Conservation (phyloP, 2,113 vertebrate species). For the Zosterops japonicus region DNA sequence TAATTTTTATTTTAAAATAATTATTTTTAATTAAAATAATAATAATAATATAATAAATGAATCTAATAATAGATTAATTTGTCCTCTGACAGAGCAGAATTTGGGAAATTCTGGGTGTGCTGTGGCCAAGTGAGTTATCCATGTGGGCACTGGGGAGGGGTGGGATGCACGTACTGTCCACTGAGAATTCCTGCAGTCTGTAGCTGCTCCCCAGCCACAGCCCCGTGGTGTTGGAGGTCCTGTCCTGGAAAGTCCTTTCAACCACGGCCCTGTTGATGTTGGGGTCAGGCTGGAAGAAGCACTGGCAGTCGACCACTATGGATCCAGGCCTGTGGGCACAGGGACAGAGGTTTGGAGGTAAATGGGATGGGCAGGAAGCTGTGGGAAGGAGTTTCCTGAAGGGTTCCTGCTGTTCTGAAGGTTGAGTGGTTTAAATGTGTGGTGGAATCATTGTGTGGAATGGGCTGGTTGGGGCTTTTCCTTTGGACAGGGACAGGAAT, state of each 20-base stretch:
- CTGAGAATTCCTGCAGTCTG: constrained; percentile 39
- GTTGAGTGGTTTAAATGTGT: background rate
- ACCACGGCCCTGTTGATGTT: constrained; percentile 3
- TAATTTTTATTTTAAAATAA: too few species aligned
- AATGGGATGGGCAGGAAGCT: background rate
- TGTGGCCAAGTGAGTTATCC: background rate
- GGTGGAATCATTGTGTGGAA: background rate
- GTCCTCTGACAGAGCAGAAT: background rate
- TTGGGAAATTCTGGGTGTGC: background rate
- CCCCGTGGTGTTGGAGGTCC: constrained; percentile 24
- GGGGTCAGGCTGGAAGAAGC: constrained; percentile 60
- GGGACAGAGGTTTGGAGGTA: background rate
- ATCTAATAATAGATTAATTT: too few species aligned
- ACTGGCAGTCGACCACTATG: constrained; percentile 58
- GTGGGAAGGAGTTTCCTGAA: background rate
- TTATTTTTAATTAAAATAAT: too few species aligned
- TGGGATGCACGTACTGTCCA: constrained; percentile 46
- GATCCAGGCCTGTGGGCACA: constrained; percentile 64
- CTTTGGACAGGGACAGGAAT: background rate
- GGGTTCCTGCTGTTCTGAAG: background rate
- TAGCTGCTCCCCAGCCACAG: constrained; percentile 67
- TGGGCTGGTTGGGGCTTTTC: background rate
- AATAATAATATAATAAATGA: too few species aligned
- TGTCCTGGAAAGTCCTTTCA: constrained; percentile 54
- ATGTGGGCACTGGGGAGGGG: background rate